Base-by-base conservation (phyloP, 2,113 vertebrate species). In the Trogon melanurus region DNA sequence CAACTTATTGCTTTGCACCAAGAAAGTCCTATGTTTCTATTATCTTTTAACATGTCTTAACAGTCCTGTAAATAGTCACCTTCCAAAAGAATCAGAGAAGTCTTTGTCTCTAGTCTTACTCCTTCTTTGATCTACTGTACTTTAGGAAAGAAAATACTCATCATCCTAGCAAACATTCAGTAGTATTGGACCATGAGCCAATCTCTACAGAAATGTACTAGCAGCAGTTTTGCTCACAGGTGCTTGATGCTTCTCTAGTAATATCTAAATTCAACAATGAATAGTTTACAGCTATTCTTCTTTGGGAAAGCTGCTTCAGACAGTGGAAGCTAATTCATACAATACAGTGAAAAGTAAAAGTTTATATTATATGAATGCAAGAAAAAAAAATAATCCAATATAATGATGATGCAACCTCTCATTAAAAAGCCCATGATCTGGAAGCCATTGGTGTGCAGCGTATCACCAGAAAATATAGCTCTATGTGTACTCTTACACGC, bases 101-200 rank as follows among this genome's bases (percentile, higher is more conserved):
- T 38, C 22, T 6, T 3, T 54, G 18, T 23, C 2, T 53, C 12
- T 53, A 3, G 19, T 57, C 29, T 80, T 16, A 13, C 4, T 2
- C 5, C 9, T 62, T 19, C 21, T 61, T 3, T 19, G 45, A 14
- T 38, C 25, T n/a, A 3, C 5, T 14, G 19, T 3, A 32, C 3
- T 17, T 29, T 16, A 61, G 29, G 13, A n/a, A 71, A 62, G 36
- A 9, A 36, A 36, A 36, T 36, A 36, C 36, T 36, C 36, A 36
- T 36, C 36, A 36, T 36, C 36, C 36, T 36, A 36, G 20, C 3
- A 60, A 79, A 3, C 2, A 30, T 61, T 61, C 34, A 17, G 9
- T 30, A 7, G 4, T 26, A 17, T 6, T 44, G 9, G 10, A n/a
- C n/a, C 12, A 30, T 38, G 5, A 67, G 4, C 1, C 1, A 26